Conservation (phyloP, 2,797 vertebrate species). For the Pseudopleuronectes americanus region DNA sequence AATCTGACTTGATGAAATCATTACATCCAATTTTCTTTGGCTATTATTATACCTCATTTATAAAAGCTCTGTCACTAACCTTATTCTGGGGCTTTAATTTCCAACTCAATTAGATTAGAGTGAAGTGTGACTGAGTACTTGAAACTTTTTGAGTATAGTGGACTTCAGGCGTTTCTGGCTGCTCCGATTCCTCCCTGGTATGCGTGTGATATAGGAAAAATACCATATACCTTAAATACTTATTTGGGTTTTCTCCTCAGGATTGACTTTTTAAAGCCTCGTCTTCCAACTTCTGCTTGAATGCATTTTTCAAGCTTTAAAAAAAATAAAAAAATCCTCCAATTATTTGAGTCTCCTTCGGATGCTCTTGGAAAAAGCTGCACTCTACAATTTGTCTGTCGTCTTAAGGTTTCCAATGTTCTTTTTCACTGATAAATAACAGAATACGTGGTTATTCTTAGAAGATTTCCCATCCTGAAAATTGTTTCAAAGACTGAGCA, state of each 20-base stretch:
- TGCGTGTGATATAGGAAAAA: constrained; percentile 33
- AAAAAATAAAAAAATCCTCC: background rate
- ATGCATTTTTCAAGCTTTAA: constrained; percentile 24
- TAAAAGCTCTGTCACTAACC: constrained; percentile 78
- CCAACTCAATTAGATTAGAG: constrained; percentile 74
- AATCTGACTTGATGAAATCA: constrained; percentile 64
- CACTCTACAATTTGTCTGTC: constrained; percentile 35
- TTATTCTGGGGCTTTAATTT: constrained; percentile 79
- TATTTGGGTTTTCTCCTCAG: constrained; percentile 15
- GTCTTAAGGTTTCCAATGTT: constrained; percentile 20
- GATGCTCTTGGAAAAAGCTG: constrained; percentile 13
- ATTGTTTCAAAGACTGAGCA: constrained; percentile 33
- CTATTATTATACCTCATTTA: constrained; percentile 80
- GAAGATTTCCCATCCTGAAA: constrained; percentile 34
- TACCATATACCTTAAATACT: constrained; percentile 46
- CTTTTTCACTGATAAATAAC: constrained; percentile 25
- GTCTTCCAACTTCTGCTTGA: background rate
- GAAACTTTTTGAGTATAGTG: constrained; percentile 31
- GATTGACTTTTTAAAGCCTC: background rate
- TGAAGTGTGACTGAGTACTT: constrained; percentile 72
- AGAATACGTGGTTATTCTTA: constrained; percentile 17
- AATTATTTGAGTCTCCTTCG: constrained; percentile 4
- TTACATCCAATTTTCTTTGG: constrained; percentile 70
- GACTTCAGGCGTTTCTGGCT: constrained; percentile 49
- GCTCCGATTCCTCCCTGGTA: constrained; percentile 56